Evolutionary conservation across 2,888 invertebrate species (phyloP), one percentile per base, ranked within the genome.

Genomic region (Drosophila mulleri): DNA sequence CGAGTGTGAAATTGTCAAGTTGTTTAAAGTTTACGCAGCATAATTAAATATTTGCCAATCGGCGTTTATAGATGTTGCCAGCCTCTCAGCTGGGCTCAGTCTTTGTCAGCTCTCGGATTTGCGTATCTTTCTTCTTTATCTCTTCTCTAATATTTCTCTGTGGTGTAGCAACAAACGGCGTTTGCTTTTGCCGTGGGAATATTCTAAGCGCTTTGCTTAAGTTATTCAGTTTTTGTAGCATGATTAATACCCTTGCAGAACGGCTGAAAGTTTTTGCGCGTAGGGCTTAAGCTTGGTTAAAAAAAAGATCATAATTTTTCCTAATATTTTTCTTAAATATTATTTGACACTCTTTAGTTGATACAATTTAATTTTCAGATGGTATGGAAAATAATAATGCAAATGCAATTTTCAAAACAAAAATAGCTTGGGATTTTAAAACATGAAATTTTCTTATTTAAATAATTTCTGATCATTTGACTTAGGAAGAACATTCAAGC

Each of bases 1-100:
- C 78, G 88, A 87, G 87, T 87, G 87, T 87, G 87, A 87, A 87
- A 86, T 89, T 87, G 89, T 85, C 88, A 85, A 85, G 84, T 89
- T 87, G 83, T 83, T 89, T 89, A 89, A 85, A 87, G 86, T 87
- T 87, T 87, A 87, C 87, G 89, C 87, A 87, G 87, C 82, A 83
- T 87, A 76, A 75, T 89, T 85, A 89, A 87, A 87, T 87, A 87
- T 87, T 87, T 87, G 87, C 86, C 86, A 76, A 88, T 86, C 86
- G 86, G 86, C 86, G 80, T 86, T 86, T 86, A 88, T 86, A 88
- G 86, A 86, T 88, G 82, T 86, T 72, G 75, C 67, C 70, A 66
- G 44, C 42, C 62, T 50, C 47, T 48, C 26, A 39, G 53, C 47
- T 45, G 57, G 32, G 20, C 26, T 35, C 35, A 23, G 44, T 26